Percentiles rank a stretch among this genome's conserved stretches.
Conservation (phyloP, 2,797 vertebrate species). For the Premnoplex brunnescens region DNA sequence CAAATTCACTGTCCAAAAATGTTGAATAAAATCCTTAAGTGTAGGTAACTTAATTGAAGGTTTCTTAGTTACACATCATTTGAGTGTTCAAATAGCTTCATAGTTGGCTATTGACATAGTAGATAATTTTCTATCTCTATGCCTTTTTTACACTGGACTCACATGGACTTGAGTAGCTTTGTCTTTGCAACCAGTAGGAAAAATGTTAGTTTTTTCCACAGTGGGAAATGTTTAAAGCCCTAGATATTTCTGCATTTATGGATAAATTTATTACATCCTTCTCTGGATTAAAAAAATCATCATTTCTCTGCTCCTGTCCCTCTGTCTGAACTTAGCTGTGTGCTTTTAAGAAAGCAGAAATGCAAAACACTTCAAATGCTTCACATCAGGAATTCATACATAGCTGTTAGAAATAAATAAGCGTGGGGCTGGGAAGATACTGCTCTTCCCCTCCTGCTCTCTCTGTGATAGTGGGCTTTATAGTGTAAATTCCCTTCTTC, state of each 20-base stretch:
- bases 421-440: not conserved
- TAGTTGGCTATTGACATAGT: not conserved
- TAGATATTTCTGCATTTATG: not conserved
- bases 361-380: not conserved
- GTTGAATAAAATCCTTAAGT: not conserved
- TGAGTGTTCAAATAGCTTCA: not conserved
- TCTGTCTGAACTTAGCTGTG: not conserved
- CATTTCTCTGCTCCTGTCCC: not conserved
- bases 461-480: not conserved
- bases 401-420: not conserved
- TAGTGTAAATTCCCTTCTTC: not conserved
- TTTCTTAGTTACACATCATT: not conserved
- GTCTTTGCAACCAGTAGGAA: not conserved
- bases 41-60: not conserved
- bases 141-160: not conserved
- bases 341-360: slow-evolving; percentile 9
- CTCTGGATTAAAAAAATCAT: not conserved
- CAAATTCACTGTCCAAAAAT: not conserved
- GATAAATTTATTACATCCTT: not conserved
- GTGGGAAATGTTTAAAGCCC: not conserved
- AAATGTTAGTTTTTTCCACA: not conserved
- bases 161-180: not conserved
- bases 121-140: not conserved
- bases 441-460: not conserved
- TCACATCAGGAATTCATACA: not conserved